These are phyloP conservation scores for Teleiodes luculella DNA, from an alignment of 2,888 invertebrate species.

Conservation along the genomic window DNA sequence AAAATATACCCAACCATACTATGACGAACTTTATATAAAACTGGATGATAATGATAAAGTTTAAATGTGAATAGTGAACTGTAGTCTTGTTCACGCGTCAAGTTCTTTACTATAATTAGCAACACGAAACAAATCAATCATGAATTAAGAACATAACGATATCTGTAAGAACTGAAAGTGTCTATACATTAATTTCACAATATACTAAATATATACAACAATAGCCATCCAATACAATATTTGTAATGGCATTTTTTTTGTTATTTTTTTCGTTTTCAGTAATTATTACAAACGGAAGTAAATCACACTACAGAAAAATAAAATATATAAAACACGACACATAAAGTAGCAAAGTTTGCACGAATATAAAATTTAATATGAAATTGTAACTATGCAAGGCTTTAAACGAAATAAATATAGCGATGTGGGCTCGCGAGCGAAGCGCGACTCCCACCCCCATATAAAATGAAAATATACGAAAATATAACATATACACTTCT, in stretches of 20 bases:
- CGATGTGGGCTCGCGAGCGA: conserved; percentile 31
- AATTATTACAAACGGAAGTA: conserved; percentile 69
- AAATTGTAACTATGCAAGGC: conserved; percentile 64
- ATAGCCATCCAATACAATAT: conserved; percentile 59
- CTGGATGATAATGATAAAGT: conserved; percentile 28
- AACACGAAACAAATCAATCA: conserved; percentile 42
- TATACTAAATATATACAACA: conserved; percentile 70
- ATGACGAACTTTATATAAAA: conserved; percentile 45
- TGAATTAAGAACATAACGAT: conserved; percentile 47
- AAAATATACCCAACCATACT: conserved; percentile 66
- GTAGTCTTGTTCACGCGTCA: conserved; percentile 26
- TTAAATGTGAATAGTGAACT: conserved; percentile 36
- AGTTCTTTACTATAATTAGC: conserved; percentile 28
- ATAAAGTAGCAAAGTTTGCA: conserved; percentile 63
- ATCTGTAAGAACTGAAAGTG: conserved; percentile 54
- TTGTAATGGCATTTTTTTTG: conserved; percentile 58
- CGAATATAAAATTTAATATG: conserved; percentile 51
- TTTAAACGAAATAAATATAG: conserved; percentile 62
- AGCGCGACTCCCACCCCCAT: conserved; percentile 29
- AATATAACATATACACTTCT: conserved; percentile 74
- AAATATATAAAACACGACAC: conserved; percentile 72
- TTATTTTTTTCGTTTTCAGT: conserved; percentile 59
- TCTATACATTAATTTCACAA: conserved; percentile 64
- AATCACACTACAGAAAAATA: conserved; percentile 73
- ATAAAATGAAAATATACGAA: conserved; percentile 64